phyloP scores from a whole-genome alignment of 1,140 invertebrate genomes.

The Rhizoglyphus robini region DNA sequence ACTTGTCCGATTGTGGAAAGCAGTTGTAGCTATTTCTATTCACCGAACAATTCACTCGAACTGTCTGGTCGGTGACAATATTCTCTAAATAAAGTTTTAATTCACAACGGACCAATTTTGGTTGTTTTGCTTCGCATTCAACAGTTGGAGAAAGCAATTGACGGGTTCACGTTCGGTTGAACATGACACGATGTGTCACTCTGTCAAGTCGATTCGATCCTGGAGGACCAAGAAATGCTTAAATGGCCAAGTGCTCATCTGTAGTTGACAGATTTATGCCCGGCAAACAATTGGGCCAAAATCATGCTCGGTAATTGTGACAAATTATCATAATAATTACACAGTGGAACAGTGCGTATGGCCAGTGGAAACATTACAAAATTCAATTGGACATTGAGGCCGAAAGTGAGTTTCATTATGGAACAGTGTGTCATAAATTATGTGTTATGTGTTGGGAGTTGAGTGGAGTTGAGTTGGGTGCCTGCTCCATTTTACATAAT shows the following conservation, averaged over 20 bases:
- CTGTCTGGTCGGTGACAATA: no score
- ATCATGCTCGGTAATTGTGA: not conserved
- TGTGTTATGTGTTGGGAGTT: no score
- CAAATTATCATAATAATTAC: conserved; percentile 15
- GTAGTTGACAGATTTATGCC: conserved; percentile 3
- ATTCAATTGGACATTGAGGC: not conserved
- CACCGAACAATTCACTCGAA: no score
- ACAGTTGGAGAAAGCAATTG: not conserved
- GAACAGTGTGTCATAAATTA: no score
- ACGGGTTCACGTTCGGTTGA: not conserved
- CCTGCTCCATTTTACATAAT: conserved; percentile 4
- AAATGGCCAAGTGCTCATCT: not conserved
- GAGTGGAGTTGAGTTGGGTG: no score
- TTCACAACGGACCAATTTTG: no score
- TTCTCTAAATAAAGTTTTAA: no score
- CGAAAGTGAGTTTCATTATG: no score
- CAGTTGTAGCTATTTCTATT: no score
- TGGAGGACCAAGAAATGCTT: not conserved
- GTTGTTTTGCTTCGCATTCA: no score
- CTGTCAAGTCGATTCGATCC: not conserved
- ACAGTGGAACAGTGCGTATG: not conserved
- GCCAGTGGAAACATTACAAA: not conserved
- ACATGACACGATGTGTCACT: not conserved
- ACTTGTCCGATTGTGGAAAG: no score
- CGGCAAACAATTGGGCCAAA: not conserved